Evolutionary conservation across 2,113 vertebrate genomes (phyloP).

Genomic region (Grammomys dolichurus): DNA sequence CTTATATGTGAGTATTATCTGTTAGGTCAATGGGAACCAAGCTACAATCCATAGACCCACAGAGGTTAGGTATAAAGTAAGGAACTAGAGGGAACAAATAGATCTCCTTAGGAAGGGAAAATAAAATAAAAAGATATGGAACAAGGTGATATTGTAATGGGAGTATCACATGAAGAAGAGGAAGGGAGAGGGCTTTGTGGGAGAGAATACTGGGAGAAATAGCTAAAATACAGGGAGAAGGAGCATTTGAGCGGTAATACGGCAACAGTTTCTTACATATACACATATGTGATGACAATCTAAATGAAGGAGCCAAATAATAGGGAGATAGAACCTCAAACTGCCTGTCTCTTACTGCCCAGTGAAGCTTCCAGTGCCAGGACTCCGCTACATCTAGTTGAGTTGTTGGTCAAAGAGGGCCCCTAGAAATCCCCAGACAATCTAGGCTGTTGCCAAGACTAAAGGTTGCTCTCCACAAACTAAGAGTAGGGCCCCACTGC

Average conservation of each 20-base stretch:
- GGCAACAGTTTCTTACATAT: not conserved
- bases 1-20: not conserved
- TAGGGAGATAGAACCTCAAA: not conserved
- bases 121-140: not conserved
- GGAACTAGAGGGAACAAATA: not conserved
- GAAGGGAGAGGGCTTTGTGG: not conserved
- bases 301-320: not conserved
- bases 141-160: not conserved
- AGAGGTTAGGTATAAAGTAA: not conserved
- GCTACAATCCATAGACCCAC: not conserved
- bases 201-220: not conserved
- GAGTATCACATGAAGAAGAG: not conserved
- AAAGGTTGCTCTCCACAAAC: not conserved
- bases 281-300: not conserved
- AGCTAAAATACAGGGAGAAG: not conserved
- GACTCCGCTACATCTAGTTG: not conserved
- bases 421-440: not conserved
- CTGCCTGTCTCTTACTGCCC: not conserved
- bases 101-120: not conserved
- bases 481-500: not conserved
- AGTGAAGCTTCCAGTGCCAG: not conserved
- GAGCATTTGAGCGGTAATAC: not conserved
- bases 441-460: not conserved
- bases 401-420: not conserved
- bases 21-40: not conserved